phyloP scores from a whole-genome alignment of 1,140 invertebrate species.

The Drosophila repleta region DNA sequence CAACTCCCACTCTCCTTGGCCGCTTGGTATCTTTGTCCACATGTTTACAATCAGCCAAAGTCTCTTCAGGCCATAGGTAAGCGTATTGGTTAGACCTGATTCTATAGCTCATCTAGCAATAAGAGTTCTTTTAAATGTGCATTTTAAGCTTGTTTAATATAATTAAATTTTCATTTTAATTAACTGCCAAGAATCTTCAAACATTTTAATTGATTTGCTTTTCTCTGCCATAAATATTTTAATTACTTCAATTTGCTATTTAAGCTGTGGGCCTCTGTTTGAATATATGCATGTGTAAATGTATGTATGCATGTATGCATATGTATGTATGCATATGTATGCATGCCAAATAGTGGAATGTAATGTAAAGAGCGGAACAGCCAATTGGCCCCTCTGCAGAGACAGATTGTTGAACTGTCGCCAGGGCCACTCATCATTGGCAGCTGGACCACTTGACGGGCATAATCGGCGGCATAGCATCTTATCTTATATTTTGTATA shows the following conservation, averaged over 20 bases:
- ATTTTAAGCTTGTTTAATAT: no score
- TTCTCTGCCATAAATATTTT: no score
- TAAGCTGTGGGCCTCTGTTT: no score
- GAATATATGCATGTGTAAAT: no score
- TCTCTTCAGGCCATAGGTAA: background rate
- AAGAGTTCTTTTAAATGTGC: no score
- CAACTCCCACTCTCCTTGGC: constrained; percentile 7
- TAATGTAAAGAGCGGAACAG: background rate
- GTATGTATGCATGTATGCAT: background rate
- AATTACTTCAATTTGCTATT: no score
- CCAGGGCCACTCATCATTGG: constrained; percentile 20
- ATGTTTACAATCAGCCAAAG: constrained; percentile 13
- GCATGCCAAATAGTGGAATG: background rate
- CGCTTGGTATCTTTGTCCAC: constrained; percentile 17
- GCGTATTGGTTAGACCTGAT: background rate
- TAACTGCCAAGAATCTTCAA: no score
- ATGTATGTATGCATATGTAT: background rate
- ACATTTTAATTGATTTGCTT: no score
- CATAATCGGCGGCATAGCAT: constrained; percentile 59
- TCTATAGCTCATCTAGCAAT: background rate
- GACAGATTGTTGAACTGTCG: constrained; percentile 74
- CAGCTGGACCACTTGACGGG: constrained; percentile 38
- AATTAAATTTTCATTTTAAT: no score
- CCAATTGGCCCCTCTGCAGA: constrained; percentile 33
- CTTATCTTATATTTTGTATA: constrained; percentile 21